These are phyloP conservation scores for Saguinus imperator DNA, from an alignment of 2,113 vertebrate genomes.

Conservation along the genomic window DNA sequence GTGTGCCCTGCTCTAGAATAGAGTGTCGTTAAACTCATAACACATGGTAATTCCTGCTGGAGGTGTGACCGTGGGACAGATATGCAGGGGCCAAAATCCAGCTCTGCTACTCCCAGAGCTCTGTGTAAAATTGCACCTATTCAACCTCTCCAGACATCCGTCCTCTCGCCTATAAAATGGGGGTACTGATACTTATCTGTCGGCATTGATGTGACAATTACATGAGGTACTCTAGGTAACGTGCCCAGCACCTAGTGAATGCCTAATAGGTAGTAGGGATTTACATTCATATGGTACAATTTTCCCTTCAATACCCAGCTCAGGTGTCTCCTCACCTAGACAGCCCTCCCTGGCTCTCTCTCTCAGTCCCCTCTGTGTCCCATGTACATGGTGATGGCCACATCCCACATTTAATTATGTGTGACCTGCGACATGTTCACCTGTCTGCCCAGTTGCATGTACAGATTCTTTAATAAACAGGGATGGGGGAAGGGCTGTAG, in stretches of 20 bases:
- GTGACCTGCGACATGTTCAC: too few species aligned
- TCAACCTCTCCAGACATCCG: accelerated
- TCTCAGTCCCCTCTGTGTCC: too few species aligned
- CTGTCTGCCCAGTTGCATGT: not conserved
- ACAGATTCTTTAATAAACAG: not conserved
- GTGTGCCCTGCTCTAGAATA: not conserved
- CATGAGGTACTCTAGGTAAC: not conserved
- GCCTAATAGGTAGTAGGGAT: not conserved
- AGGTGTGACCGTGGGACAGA: not conserved
- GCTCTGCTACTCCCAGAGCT: not conserved
- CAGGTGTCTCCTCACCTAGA: not conserved
- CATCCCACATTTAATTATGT: accelerated
- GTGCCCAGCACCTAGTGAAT: not conserved
- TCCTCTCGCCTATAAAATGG: not conserved
- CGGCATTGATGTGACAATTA: not conserved
- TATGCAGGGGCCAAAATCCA: not conserved
- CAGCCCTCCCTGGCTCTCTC: not conserved
- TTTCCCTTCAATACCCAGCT: not conserved
- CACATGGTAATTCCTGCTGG: accelerated
- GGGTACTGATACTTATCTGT: not conserved
- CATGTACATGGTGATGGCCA: accelerated
- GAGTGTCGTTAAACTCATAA: too few species aligned
- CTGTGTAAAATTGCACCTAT: accelerated
- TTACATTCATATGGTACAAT: not conserved
- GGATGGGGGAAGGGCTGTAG: not conserved